Evolutionary conservation across 2,888 invertebrate genomes (phyloP), one percentile per base, ranked within the genome.

Genomic region (Heliothis peltigera): DNA sequence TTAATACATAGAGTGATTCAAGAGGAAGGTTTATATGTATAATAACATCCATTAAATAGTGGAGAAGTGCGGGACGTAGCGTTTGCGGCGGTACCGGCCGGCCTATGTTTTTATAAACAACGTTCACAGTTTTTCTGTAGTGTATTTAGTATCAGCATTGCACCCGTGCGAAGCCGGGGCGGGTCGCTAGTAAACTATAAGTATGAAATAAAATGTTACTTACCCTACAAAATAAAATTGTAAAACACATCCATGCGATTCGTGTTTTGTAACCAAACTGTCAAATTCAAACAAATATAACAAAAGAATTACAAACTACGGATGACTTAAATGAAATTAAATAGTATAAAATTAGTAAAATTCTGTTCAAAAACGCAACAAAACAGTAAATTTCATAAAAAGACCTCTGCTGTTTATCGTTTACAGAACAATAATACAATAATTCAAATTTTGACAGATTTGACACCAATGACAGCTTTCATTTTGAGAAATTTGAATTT

Each of bases 151-250:
- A n/a, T n/a, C n/a, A n/a, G n/a, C n/a, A n/a, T n/a, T n/a, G n/a
- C n/a, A n/a, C n/a, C n/a, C n/a, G n/a, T n/a, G n/a, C n/a, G n/a
- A n/a, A n/a, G n/a, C n/a, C n/a, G n/a, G n/a, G n/a, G n/a, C n/a
- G n/a, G n/a, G n/a, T n/a, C n/a, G n/a, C n/a, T n/a, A n/a, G n/a
- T n/a, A n/a, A n/a, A n/a, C n/a, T n/a, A n/a, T n/a, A n/a, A 0
- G 4, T n/a, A n/a, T 19, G 0, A 19, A 25, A 39, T 8, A 18
- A 43, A 44, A n/a, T 19, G 0, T n/a, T 43, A 75, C 71, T 75
- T 70, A 71, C 71, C 5, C 19, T 19, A 4, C 25, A 25, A 15
- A 18, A 10, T 28, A 8, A 2, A 32, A 22, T 7, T 32, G 0
- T 4, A n/a, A 0, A 18, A 5, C 18, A 51, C 22, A n/a, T 10